These are phyloP conservation scores for Sitophilus oryzae DNA, from an alignment of 1,140 invertebrate species.

Conservation along the genomic window DNA sequence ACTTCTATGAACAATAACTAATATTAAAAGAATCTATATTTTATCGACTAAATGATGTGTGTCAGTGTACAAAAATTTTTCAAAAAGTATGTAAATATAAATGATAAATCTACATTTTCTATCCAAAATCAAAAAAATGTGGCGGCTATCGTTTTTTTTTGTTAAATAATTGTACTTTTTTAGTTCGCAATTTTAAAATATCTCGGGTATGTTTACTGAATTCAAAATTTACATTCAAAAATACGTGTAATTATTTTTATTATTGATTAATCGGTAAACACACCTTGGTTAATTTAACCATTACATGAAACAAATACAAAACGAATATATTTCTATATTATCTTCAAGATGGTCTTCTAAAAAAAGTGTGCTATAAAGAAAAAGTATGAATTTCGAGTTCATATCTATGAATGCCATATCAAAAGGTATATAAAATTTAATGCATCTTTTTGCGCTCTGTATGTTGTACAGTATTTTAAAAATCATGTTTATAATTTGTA, in stretches of 20 bases:
- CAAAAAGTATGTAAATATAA: slow-evolving; percentile 21
- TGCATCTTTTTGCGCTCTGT: slow-evolving; percentile 50
- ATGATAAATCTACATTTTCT: slow-evolving; percentile 25
- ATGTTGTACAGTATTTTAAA: slow-evolving; percentile 63
- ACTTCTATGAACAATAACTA: slow-evolving; percentile 25
- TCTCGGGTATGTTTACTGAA: not conserved
- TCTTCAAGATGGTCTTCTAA: too few relatives aligned
- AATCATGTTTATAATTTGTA: slow-evolving; percentile 64
- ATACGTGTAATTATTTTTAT: not conserved
- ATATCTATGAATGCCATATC: slow-evolving; percentile 61
- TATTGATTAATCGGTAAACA: too few relatives aligned
- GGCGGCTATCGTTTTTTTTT: slow-evolving; percentile 1
- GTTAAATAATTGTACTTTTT: slow-evolving; percentile 1
- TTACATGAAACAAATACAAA: too few relatives aligned
- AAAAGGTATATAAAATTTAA: slow-evolving; percentile 40
- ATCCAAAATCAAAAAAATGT: slow-evolving; percentile 14
- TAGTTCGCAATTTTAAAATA: not conserved
- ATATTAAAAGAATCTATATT: slow-evolving; percentile 19
- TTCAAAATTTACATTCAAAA: not conserved
- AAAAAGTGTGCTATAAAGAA: slow-evolving; percentile 39
- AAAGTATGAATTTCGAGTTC: slow-evolving; percentile 41
- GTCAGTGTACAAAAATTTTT: slow-evolving; percentile 17
- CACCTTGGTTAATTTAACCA: too few relatives aligned
- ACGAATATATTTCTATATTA: slow-evolving; percentile 28
- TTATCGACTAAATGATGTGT: slow-evolving; percentile 15